These are phyloP conservation scores for Cricetomys ansorgei DNA, from an alignment of 2,113 vertebrate species.

Conservation along the genomic window DNA sequence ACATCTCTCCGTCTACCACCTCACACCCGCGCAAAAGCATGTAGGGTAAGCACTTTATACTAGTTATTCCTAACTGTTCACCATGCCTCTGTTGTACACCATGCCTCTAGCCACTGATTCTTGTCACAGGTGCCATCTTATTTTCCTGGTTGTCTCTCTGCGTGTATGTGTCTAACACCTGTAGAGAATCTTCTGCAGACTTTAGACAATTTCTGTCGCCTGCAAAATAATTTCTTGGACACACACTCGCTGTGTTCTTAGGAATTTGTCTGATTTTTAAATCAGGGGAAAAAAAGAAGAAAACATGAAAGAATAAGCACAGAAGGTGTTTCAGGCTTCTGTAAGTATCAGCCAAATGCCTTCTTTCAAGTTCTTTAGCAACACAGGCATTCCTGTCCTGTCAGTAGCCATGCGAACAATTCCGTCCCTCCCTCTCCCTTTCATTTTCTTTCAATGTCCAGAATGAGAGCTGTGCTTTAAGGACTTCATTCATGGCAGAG, in stretches of 20 bases:
- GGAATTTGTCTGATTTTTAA: neutral
- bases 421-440: neutral
- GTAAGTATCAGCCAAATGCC: neutral
- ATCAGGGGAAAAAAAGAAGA: constrained; percentile 39
- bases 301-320: neutral
- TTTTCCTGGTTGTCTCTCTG: neutral
- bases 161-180: neutral
- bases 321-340: neutral
- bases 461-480: constrained; percentile 37
- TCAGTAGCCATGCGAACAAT: neutral
- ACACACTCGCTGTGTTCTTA: neutral
- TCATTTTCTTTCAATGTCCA: neutral
- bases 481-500: constrained; percentile 49
- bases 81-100: no score
- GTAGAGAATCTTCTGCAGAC: neutral
- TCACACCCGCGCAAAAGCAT: neutral
- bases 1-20: neutral
- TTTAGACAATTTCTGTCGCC: neutral
- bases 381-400: neutral
- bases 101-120: neutral
- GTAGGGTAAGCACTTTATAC: neutral
- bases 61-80: neutral
- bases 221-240: neutral
- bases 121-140: neutral
- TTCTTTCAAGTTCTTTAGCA: constrained; percentile 46